Evolutionary conservation across 1,140 invertebrate genomes (phyloP).

Genomic region (Drosophila orena): DNA sequence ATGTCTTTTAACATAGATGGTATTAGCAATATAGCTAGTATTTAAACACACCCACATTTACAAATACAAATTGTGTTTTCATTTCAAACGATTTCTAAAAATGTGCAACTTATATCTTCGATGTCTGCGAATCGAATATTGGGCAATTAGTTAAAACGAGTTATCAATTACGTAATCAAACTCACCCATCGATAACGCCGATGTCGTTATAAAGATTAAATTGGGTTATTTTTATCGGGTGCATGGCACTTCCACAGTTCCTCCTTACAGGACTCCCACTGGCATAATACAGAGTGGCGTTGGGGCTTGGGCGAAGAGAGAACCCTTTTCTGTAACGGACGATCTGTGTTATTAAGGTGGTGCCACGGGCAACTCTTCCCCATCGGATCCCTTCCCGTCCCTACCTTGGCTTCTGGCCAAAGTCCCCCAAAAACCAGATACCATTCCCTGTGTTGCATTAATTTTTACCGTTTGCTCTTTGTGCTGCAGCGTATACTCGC

Average conservation of each 20-base stretch:
- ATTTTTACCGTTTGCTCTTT: slow-evolving; percentile 66
- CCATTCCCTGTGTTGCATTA: slow-evolving; percentile 49
- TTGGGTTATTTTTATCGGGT: neutral
- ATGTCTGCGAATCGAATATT: neutral
- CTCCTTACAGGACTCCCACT: slow-evolving; percentile 3
- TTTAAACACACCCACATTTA: no score
- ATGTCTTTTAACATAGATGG: no score
- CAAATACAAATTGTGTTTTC: neutral
- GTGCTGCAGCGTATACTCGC: slow-evolving; percentile 49
- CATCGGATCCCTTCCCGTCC: slow-evolving; percentile 23
- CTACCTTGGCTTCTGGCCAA: slow-evolving; percentile 58
- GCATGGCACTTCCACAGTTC: neutral
- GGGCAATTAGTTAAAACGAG: neutral
- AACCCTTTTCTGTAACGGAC: neutral
- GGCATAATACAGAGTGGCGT: slow-evolving; percentile 10
- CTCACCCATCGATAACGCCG: neutral
- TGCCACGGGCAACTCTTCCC: slow-evolving; percentile 18
- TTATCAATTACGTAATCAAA: no score
- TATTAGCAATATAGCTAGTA: no score
- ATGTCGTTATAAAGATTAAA: neutral
- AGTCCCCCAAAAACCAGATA: slow-evolving; percentile 6
- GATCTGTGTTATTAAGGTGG: slow-evolving; percentile 26
- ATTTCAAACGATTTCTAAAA: neutral
- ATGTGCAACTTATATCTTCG: no score
- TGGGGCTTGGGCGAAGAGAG: neutral